phyloP scores from a whole-genome alignment of 2,113 vertebrate genomes.

The Copsychus sechellarum region DNA sequence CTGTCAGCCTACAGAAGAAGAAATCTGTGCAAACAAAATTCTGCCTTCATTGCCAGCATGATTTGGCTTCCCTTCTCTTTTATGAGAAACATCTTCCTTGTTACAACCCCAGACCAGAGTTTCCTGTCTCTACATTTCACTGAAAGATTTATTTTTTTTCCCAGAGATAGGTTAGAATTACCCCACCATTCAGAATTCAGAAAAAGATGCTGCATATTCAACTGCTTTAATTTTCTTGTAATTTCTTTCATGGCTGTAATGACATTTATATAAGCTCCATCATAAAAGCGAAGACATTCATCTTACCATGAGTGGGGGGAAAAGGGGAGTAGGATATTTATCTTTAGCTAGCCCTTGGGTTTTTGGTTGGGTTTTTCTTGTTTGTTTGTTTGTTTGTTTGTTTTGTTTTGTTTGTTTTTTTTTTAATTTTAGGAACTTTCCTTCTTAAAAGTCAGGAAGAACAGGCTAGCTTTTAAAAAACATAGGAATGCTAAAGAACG shows the following conservation, averaged over 20 bases:
- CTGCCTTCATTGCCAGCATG: neutral
- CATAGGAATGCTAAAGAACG: neutral
- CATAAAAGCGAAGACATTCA: neutral
- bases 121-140: neutral
- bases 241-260: neutral
- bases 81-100: rapidly evolving
- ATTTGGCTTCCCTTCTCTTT: neutral
- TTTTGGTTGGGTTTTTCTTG: neutral
- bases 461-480: neutral
- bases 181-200: rapidly evolving
- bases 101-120: neutral
- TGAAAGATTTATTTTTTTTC: neutral
- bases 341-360: neutral
- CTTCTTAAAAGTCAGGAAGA: neutral
- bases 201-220: neutral
- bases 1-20: neutral
- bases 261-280: neutral
- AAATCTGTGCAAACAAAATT: neutral
- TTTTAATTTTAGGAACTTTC: neutral
- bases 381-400: too few relatives aligned
- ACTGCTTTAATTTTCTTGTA: neutral
- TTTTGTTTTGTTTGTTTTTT: too few relatives aligned
- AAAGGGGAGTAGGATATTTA: neutral
- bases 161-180: neutral
- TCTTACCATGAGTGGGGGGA: neutral